Evolutionary conservation across 2,888 invertebrate species (phyloP).

Genomic region (Tuta absoluta): DNA sequence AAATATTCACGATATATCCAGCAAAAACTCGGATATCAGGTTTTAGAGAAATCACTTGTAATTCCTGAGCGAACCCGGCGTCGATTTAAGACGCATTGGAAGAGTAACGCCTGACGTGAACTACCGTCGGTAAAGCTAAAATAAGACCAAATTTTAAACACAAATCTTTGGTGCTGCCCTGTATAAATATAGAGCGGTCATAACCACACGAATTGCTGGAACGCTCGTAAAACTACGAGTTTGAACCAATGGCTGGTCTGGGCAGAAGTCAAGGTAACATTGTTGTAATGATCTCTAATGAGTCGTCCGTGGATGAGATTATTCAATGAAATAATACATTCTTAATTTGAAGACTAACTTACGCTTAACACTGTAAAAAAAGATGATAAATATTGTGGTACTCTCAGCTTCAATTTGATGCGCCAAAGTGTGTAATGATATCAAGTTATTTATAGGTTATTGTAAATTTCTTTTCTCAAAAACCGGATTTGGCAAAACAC

Average conservation of each 20-base stretch:
- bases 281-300: neutral
- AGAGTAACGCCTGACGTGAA: slow-evolving; percentile 75
- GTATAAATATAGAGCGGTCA: slow-evolving; percentile 61
- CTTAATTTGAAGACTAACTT: too few species aligned
- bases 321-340: too few species aligned
- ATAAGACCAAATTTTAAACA: slow-evolving; percentile 82
- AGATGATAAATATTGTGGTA: too few species aligned
- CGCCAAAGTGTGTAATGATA: too few species aligned
- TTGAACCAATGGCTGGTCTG: slow-evolving; percentile 16
- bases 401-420: too few species aligned
- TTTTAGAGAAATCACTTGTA: slow-evolving; percentile 42
- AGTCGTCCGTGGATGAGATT: neutral
- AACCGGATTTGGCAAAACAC: too few species aligned
- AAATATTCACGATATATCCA: slow-evolving; percentile 16
- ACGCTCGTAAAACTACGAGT: slow-evolving; percentile 27
- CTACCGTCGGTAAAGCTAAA: slow-evolving; percentile 80
- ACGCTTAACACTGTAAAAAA: too few species aligned
- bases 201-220: slow-evolving; percentile 42
- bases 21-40: slow-evolving; percentile 6
- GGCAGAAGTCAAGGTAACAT: slow-evolving; percentile 5
- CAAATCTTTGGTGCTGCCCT: slow-evolving; percentile 73
- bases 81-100: slow-evolving; percentile 79
- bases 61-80: slow-evolving; percentile 51
- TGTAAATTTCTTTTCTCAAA: too few species aligned
- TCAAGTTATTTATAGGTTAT: too few species aligned